Conservation (phyloP, 2,888 invertebrate genomes). For the Charanyca ferruginea region DNA sequence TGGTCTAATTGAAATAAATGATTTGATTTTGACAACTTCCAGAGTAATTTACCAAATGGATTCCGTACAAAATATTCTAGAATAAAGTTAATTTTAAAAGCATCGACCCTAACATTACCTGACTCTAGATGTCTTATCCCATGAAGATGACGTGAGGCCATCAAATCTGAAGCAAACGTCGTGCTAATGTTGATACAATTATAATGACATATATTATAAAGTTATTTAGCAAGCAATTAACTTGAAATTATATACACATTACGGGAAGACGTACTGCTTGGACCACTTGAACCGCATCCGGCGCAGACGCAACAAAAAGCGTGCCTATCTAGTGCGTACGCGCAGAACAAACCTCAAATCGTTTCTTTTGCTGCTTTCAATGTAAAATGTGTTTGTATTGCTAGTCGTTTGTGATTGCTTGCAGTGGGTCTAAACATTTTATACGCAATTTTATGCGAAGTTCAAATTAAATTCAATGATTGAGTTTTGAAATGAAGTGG, state of each 20-base stretch:
- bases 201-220: conserved; percentile 77
- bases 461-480: conserved; percentile 1
- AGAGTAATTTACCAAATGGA: not conserved
- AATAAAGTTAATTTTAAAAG: conserved; percentile 1
- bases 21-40: too few species aligned
- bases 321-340: conserved; percentile 68
- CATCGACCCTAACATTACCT: not conserved
- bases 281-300: conserved; percentile 81
- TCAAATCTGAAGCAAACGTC: conserved; percentile 54
- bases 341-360: conserved; percentile 86
- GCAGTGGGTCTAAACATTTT: conserved; percentile 76
- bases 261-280: conserved; percentile 59
- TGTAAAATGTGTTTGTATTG: conserved; percentile 80
- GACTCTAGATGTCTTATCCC: not conserved
- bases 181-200: conserved; percentile 71
- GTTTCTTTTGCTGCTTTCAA: conserved; percentile 79
- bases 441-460: not conserved
- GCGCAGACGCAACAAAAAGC: conserved; percentile 84
- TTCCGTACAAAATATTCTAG: not conserved
- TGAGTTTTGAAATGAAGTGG: conserved; percentile 22
- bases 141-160: conserved; percentile 47
- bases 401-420: conserved; percentile 67
- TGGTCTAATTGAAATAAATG: too few species aligned
- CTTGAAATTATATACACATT: conserved; percentile 81
- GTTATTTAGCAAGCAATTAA: conserved; percentile 80